Conservation (phyloP, 2,113 vertebrate species). For the Carlito syrichta region DNA sequence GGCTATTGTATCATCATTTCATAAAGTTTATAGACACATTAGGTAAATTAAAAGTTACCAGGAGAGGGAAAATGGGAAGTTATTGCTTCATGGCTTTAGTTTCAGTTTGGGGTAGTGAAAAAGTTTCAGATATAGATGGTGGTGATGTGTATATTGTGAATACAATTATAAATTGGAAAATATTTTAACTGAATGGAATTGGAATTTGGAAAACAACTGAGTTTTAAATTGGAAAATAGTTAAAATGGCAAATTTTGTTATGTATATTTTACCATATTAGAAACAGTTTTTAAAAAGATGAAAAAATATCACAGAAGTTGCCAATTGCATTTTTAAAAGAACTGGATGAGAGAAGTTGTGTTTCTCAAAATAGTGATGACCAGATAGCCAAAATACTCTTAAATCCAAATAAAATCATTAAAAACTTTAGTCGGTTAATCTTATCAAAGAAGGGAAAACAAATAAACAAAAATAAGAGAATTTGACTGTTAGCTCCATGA, state of each 20-base stretch:
- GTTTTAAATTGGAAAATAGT: neutral
- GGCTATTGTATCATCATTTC: too few relatives aligned
- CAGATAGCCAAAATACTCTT: neutral
- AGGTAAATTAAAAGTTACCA: neutral
- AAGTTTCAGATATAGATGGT: neutral
- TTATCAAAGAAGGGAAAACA: neutral
- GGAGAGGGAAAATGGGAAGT: too few relatives aligned
- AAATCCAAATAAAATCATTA: neutral
- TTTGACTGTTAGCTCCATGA: conserved; percentile 52
- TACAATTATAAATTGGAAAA: too few relatives aligned
- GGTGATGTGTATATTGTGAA: neutral
- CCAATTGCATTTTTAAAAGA: neutral
- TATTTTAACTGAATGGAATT: neutral
- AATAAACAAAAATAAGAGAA: conserved; percentile 41
- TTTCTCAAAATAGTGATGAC: neutral
- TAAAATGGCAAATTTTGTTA: neutral
- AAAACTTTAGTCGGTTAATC: neutral
- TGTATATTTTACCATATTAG: neutral
- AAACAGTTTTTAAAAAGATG: neutral
- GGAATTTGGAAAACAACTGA: too few relatives aligned
- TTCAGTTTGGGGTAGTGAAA: neutral
- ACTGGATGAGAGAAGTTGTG: neutral
- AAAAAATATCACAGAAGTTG: neutral
- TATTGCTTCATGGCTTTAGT: neutral
- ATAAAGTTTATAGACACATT: neutral